Evolutionary conservation across 2,888 invertebrate species (phyloP).

Genomic region (Caenorhabditis plicata): DNA sequence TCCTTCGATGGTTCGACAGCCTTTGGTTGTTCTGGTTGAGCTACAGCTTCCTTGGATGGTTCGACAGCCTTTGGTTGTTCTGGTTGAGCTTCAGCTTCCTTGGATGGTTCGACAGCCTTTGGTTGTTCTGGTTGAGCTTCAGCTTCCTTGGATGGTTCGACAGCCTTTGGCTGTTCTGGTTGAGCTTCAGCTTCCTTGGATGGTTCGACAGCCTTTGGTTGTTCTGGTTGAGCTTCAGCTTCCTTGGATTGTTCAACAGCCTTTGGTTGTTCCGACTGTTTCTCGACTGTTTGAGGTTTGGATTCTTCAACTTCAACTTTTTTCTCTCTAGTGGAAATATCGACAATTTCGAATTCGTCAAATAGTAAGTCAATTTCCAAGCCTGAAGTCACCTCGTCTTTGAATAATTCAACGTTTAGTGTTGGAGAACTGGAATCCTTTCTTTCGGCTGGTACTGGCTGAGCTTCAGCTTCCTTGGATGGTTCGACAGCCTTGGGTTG

Average conservation of each 20-base stretch:
- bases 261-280: conserved; percentile 2
- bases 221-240: conserved; percentile 6
- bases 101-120: conserved; percentile 2
- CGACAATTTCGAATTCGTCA: too few species aligned
- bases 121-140: conserved; percentile 12
- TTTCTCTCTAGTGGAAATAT: too few species aligned
- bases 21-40: conserved; percentile 10
- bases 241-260: conserved; percentile 2
- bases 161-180: conserved; percentile 1
- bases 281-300: conserved; percentile 5
- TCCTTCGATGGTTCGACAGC: conserved; percentile 9
- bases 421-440: too few species aligned
- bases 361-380: too few species aligned
- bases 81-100: conserved; percentile 9
- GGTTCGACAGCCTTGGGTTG: conserved; percentile 1
- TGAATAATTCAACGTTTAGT: too few species aligned
- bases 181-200: conserved; percentile 3
- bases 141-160: conserved; percentile 1
- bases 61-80: too few species aligned
- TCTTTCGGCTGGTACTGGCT: conserved; percentile 2
- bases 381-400: too few species aligned
- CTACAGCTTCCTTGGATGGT: conserved; percentile 1
- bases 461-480: too few species aligned
- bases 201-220: background rate
- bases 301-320: conserved; percentile 3